A percentile compares a stretch with the other conserved stretches of the same genome.
These are phyloP conservation scores for Apodemia hepburni DNA, from an alignment of 2,888 invertebrate genomes.

Conservation along the genomic window DNA sequence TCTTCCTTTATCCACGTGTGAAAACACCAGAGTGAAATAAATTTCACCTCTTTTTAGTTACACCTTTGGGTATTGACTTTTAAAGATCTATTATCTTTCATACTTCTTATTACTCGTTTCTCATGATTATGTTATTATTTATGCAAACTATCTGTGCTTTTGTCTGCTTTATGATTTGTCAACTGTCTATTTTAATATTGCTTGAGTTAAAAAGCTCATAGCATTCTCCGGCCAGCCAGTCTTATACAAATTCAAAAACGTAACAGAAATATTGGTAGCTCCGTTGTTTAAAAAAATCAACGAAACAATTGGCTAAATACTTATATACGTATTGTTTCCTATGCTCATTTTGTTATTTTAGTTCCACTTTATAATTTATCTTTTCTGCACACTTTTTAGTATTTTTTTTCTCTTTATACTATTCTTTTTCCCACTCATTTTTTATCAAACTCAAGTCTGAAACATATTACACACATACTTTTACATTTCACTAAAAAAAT, in stretches of 20 bases:
- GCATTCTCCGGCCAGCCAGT: neutral
- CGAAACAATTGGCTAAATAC: neutral
- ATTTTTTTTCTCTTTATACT: neutral
- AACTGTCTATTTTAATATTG: neutral
- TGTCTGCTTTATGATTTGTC: slow-evolving; percentile 16
- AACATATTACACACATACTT: neutral
- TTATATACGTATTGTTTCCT: neutral
- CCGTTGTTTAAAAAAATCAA: too few relatives aligned
- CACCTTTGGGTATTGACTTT: slow-evolving; percentile 77
- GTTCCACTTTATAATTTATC: too few relatives aligned
- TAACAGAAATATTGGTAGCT: neutral
- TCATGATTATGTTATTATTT: slow-evolving; percentile 20
- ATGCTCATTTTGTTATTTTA: neutral
- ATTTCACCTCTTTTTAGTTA: slow-evolving; percentile 39
- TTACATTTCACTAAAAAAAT: neutral
- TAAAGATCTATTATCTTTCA: slow-evolving; percentile 49
- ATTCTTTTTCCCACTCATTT: neutral
- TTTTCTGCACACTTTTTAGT: too few relatives aligned
- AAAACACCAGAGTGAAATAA: slow-evolving; percentile 37
- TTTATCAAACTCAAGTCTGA: neutral
- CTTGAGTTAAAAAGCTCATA: neutral
- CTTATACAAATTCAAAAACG: neutral
- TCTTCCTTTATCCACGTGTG: slow-evolving; percentile 43
- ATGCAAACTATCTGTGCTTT: slow-evolving; percentile 19
- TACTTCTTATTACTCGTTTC: slow-evolving; percentile 35